Evolutionary conservation across 2,113 vertebrate species (phyloP).

Genomic region (Caracal caracal): DNA sequence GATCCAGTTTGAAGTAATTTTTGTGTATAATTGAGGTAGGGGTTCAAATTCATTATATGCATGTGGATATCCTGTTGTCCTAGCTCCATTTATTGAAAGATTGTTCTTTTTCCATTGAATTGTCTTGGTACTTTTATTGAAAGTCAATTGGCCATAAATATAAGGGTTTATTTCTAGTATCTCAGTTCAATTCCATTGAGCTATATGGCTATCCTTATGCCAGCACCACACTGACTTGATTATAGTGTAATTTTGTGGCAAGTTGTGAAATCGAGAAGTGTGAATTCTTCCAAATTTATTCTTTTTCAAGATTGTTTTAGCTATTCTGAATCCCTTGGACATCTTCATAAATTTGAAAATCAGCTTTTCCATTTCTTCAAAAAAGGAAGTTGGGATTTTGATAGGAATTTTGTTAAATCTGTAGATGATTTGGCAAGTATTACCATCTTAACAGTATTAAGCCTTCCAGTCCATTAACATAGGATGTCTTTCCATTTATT

Average conservation of each 20-base stretch:
- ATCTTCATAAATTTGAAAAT: slow-evolving; percentile 46
- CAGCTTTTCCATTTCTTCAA: not conserved
- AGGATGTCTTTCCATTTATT: not conserved
- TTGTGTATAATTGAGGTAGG: not conserved
- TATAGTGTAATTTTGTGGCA: slow-evolving; percentile 1
- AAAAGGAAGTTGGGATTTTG: not conserved
- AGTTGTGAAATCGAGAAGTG: slow-evolving; percentile 25
- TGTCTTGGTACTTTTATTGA: not conserved
- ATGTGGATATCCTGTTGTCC: not conserved
- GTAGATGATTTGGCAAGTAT: not conserved
- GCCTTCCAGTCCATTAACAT: not conserved
- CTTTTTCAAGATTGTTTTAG: not conserved
- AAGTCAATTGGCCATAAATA: slow-evolving; percentile 10
- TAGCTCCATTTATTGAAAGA: not conserved
- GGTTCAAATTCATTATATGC: not conserved
- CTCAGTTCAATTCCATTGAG: not conserved
- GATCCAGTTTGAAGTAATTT: slow-evolving; percentile 24
- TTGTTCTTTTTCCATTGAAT: not conserved
- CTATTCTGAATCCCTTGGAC: slow-evolving; percentile 24
- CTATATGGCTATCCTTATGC: not conserved
- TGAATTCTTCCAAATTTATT: slow-evolving; percentile 9
- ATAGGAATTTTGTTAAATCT: not conserved
- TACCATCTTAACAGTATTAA: not conserved
- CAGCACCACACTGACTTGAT: not conserved
- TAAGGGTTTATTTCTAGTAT: slow-evolving; percentile 20